A percentile compares a stretch with the other conserved stretches of the same genome.
These are phyloP conservation scores for Bathynomus jamesi DNA, from an alignment of 1,140 invertebrate species.

Conservation along the genomic window DNA sequence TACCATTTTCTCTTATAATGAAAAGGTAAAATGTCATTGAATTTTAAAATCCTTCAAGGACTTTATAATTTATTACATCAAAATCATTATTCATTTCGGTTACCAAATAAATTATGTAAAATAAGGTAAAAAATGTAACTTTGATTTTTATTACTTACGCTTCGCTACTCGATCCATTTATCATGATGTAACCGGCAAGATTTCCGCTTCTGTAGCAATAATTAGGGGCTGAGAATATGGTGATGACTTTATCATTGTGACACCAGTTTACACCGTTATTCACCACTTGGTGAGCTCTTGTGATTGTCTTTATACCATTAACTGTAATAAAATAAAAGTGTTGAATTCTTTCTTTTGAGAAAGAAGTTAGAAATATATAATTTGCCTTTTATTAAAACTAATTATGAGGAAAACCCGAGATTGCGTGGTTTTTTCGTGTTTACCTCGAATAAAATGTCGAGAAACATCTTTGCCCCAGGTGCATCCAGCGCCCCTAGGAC, in stretches of 20 bases:
- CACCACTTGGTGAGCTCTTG: constrained; percentile 11
- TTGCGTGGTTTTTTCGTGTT: no score
- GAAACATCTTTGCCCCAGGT: constrained; percentile 15
- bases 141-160: constrained; percentile 11
- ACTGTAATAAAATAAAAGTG: no score
- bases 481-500: constrained; percentile 10
- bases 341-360: no score
- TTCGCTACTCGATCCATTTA: constrained; percentile 19
- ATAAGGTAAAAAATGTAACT: background rate
- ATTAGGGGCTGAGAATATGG: constrained; percentile 46
- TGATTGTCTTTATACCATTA: constrained; percentile 1
- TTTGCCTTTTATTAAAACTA: no score
- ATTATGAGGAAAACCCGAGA: no score
- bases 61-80: no score
- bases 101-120: no score
- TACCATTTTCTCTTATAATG: no score
- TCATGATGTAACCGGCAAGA: constrained; percentile 37
- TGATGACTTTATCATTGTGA: constrained; percentile 38
- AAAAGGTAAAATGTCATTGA: no score
- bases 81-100: no score
- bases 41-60: no score
- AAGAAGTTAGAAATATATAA: no score
- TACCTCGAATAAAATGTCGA: constrained; percentile 11
- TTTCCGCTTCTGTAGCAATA: constrained; percentile 40
- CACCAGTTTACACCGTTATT: constrained; percentile 9